Evolutionary conservation across 2,113 vertebrate species (phyloP).

Genomic region (Urocolius indicus): DNA sequence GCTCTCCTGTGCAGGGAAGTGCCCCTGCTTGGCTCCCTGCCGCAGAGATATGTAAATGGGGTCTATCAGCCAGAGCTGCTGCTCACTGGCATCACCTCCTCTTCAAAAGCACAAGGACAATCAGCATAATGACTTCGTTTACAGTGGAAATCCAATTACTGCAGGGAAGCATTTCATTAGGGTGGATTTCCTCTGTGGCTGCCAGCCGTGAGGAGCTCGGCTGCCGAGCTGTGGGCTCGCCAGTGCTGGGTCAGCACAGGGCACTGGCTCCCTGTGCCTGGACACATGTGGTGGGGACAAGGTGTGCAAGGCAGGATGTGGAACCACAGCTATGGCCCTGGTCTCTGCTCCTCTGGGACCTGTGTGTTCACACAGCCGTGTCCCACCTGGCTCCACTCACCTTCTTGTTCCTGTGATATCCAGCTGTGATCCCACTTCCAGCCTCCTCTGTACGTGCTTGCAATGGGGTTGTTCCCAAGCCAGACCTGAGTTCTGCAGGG

Average conservation of each 20-base stretch:
- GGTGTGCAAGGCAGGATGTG: not conserved
- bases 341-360: not conserved
- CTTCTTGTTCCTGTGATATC: not conserved
- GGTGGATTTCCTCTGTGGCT: not conserved
- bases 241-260: not conserved
- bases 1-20: not conserved
- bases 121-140: not conserved
- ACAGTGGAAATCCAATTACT: slow-evolving; percentile 43
- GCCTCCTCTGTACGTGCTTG: not conserved
- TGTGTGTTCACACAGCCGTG: rapidly evolving
- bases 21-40: not conserved
- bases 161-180: slow-evolving; percentile 23
- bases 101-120: not conserved
- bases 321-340: rapidly evolving
- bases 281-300: not conserved
- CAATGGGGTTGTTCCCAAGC: not conserved
- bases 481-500: too few relatives aligned
- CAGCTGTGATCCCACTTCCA: not conserved
- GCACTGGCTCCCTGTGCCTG: not conserved
- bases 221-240: rapidly evolving
- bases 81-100: not conserved
- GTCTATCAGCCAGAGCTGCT: not conserved
- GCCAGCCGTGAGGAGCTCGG: not conserved
- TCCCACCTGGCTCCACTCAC: not conserved
- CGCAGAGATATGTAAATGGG: not conserved